Evolutionary conservation across 2,888 invertebrate species (phyloP).

Genomic region (Drosophila buzzatii): DNA sequence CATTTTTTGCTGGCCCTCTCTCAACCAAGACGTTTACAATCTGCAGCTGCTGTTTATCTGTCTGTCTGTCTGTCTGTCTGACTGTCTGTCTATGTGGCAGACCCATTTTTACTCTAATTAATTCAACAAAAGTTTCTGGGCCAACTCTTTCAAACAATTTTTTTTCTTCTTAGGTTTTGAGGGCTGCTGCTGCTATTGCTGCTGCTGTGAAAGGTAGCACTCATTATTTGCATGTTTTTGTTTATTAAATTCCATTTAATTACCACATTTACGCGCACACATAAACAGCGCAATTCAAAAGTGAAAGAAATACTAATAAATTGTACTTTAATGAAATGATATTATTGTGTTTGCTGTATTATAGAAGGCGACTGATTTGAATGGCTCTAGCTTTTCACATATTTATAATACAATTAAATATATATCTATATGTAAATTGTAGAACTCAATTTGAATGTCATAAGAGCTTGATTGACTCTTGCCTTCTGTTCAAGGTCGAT

Average conservation of each 20-base stretch:
- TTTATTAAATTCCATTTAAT: constrained; percentile 80
- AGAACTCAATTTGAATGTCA: not conserved
- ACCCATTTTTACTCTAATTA: constrained; percentile 74
- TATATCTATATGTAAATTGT: constrained; percentile 1
- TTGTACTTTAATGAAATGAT: constrained; percentile 67
- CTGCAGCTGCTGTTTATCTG: constrained; percentile 38
- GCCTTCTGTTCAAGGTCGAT: constrained; percentile 7
- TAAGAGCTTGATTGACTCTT: constrained; percentile 5
- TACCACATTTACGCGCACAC: constrained; percentile 61
- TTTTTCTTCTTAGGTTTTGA: constrained; percentile 31
- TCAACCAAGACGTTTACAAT: constrained; percentile 59
- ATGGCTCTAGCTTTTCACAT: constrained; percentile 20
- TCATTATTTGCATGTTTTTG: constrained; percentile 79
- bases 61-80: not conserved
- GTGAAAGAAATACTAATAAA: constrained; percentile 52
- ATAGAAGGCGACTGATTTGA: constrained; percentile 38
- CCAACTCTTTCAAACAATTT: constrained; percentile 65
- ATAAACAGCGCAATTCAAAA: constrained; percentile 40
- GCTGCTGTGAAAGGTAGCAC: constrained; percentile 71
- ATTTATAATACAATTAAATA: not conserved
- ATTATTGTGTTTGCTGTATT: constrained; percentile 25
- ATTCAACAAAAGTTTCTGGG: constrained; percentile 79
- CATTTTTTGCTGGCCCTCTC: constrained; percentile 29
- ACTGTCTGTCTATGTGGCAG: constrained; percentile 14
- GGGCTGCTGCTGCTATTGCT: constrained; percentile 54